These are phyloP conservation scores for Gastracanthus pulcherrimus DNA, from an alignment of 2,888 invertebrate species.

Conservation along the genomic window DNA sequence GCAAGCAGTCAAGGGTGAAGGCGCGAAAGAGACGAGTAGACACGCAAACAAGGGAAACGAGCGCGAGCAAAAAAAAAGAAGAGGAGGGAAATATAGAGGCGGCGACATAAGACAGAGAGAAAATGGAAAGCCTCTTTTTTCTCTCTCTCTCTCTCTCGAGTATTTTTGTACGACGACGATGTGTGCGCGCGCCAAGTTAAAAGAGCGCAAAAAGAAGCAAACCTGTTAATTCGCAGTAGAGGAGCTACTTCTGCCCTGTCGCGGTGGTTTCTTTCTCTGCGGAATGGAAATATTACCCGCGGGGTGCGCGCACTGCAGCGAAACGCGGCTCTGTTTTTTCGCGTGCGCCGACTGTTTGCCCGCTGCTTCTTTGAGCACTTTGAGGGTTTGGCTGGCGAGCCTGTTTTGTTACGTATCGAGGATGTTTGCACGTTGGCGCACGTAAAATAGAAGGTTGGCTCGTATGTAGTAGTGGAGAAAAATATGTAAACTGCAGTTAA, in stretches of 20 bases:
- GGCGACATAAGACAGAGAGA: neutral
- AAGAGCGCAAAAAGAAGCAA: conserved; percentile 18
- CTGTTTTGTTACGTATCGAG: no score
- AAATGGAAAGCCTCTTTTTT: conserved; percentile 1
- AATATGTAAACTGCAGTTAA: no score
- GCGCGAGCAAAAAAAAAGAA: neutral
- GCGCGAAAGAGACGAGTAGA: conserved; percentile 10
- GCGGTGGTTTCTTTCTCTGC: neutral
- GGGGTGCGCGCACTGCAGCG: neutral
- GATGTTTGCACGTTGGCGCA: no score
- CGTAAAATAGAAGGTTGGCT: no score
- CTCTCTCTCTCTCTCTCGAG: neutral
- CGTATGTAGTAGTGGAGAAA: no score
- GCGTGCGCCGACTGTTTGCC: neutral
- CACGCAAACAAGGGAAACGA: conserved; percentile 5
- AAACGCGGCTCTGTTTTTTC: neutral
- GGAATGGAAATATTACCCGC: neutral
- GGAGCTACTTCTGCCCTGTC: neutral
- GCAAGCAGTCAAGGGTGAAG: conserved; percentile 9
- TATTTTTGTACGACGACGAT: neutral
- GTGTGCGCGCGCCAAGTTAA: conserved; percentile 7
- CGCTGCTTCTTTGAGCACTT: no score
- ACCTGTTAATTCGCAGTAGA: conserved; percentile 22
- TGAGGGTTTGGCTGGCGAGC: no score
- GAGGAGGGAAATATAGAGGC: neutral